Base-by-base conservation (phyloP, 2,888 invertebrate species). In the Mythimna vitellina region DNA sequence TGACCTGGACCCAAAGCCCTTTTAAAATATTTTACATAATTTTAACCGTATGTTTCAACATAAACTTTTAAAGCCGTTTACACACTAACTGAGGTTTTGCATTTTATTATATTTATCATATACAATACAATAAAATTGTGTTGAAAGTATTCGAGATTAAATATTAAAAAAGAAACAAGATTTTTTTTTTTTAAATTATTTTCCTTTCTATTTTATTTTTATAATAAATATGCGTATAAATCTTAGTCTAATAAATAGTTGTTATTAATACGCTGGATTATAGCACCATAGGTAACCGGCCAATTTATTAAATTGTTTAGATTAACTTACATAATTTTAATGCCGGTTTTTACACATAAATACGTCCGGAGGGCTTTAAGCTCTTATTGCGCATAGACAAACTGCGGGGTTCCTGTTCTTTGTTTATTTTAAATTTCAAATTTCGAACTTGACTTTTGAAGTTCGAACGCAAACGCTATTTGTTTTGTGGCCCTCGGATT, bases 271-370 rank as follows among this genome's bases (percentile, higher is more conserved):
- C 5, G 35, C 7, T 38, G 22, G 7, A 22, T 22, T 22, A 38
- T 9, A 60, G 60, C 60, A 60, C 60, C 60, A 60, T 38, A 22
- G 38, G 17, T 22, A 38, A 38, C 35, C 60, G 7, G 60, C 38
- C 22, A 22, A 8, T 58, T 57, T 58, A 46, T 46, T 17, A 54
- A 25, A 25, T 54, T 12, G 7, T 14, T 54, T 54, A 54, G 54
- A 25, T 14, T 25, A 6, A 54, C 12, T 22, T 54, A 25, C 12
- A 51, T n/a, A 17, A 46, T 46, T 46, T 20, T 46, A 17, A 32
- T 20, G 4, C 20, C 32, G 20, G 29, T 57, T 57, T 46, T n/a
- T 57, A 56, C n/a, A 32, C 17, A 12, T 57, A 57, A 17, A 32
- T 57, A 32, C 9, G 6, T 5, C n/a, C n/a, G 10, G 20, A 57